phyloP scores from a whole-genome alignment of 2,113 vertebrate species.

The Mionectes macconnelli region DNA sequence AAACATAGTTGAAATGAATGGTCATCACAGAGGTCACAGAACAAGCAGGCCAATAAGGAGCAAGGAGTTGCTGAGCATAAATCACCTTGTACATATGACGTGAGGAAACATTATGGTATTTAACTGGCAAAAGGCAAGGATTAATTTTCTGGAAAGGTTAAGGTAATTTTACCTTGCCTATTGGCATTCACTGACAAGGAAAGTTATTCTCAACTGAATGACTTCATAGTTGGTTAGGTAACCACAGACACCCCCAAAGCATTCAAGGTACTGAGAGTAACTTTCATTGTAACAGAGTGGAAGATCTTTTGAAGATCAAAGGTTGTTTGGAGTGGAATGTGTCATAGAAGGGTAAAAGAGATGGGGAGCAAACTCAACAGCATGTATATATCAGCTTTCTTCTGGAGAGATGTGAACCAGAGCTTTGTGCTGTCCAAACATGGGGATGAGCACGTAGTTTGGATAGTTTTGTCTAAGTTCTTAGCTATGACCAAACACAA shows the following conservation, averaged over 20 bases:
- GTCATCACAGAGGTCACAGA: not conserved
- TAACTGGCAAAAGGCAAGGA: not conserved
- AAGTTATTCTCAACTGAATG: not conserved
- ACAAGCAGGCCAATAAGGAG: not conserved
- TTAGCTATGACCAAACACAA: not conserved
- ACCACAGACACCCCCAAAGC: not conserved
- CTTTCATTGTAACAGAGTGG: not conserved
- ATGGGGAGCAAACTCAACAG: not conserved
- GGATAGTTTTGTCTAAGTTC: not conserved
- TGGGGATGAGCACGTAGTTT: not conserved
- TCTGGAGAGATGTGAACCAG: not conserved
- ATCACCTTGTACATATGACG: not conserved
- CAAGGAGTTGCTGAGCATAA: not conserved
- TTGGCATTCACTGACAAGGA: not conserved
- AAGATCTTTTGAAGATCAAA: not conserved
- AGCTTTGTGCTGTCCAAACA: not conserved
- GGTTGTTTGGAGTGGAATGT: not conserved
- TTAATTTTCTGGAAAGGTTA: not conserved
- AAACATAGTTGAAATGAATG: not conserved
- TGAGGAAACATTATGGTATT: not conserved
- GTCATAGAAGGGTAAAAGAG: not conserved
- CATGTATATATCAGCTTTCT: not conserved
- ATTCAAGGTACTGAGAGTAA: not conserved
- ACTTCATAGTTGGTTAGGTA: not conserved
- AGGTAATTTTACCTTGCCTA: not conserved